Evolutionary conservation across 2,113 vertebrate species (phyloP).

Genomic region (Lagopus muta): DNA sequence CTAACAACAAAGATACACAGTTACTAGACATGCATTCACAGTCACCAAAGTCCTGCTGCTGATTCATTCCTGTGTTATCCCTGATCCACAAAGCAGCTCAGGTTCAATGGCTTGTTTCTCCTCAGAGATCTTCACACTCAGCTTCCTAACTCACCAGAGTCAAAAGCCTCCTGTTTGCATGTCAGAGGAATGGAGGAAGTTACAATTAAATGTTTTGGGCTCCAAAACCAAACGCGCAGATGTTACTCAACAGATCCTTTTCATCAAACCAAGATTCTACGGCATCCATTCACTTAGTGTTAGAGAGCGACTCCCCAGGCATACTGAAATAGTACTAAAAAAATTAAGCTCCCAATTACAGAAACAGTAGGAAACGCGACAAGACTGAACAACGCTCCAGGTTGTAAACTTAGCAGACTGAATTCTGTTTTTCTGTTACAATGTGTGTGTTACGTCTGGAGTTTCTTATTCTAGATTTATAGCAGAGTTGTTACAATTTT

Average conservation of each 20-base stretch:
- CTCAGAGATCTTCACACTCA: neutral
- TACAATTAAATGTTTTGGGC: neutral
- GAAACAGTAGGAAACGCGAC: neutral
- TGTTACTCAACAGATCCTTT: neutral
- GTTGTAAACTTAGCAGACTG: neutral
- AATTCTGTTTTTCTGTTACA: neutral
- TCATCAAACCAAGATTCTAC: neutral
- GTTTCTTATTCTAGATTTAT: neutral
- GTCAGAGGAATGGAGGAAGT: neutral
- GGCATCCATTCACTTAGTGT: neutral
- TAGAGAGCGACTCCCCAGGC: neutral
- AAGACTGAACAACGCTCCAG: neutral
- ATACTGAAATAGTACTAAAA: neutral
- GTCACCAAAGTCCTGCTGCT: neutral
- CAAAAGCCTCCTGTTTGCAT: neutral
- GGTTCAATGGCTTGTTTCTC: neutral
- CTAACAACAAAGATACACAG: neutral
- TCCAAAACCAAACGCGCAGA: neutral
- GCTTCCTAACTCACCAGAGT: neutral
- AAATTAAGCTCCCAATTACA: neutral
- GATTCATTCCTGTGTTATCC: neutral
- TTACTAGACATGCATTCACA: fast-evolving
- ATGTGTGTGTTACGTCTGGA: neutral
- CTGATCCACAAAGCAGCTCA: neutral
- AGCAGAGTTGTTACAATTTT: neutral